Evolutionary conservation across 2,113 vertebrate species (phyloP).

Genomic region (Megaleporinus macrocephalus): DNA sequence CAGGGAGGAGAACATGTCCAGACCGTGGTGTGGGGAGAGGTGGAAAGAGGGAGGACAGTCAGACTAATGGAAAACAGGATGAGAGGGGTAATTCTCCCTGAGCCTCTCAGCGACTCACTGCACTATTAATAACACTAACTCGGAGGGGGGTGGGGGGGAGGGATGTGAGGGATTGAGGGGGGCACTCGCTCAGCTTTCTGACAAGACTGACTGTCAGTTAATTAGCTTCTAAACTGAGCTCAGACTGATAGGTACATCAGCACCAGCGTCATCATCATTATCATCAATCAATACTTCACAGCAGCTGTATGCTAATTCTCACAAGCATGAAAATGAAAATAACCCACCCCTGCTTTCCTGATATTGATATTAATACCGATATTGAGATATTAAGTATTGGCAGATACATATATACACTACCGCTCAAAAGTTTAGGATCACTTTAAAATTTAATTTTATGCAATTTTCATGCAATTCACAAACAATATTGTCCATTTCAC

Average conservation of each 20-base stretch:
- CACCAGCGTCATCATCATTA: not conserved
- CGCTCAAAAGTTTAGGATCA: too few relatives aligned
- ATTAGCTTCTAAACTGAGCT: not conserved
- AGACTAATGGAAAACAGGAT: not conserved
- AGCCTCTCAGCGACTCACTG: constrained; percentile 42
- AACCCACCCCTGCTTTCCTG: too few relatives aligned
- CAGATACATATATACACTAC: too few relatives aligned
- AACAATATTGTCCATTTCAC: too few relatives aligned
- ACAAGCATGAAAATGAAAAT: too few relatives aligned
- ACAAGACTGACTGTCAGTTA: not conserved
- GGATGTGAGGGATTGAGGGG: constrained; percentile 11
- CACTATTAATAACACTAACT: constrained; percentile 40
- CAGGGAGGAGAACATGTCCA: not conserved
- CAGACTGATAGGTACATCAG: not conserved
- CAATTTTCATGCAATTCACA: too few relatives aligned
- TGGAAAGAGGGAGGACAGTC: not conserved
- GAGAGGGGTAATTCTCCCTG: constrained; percentile 32
- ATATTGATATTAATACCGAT: too few relatives aligned
- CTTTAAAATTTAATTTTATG: too few relatives aligned
- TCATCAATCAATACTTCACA: not conserved
- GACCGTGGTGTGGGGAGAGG: not conserved
- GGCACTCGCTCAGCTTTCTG: not conserved
- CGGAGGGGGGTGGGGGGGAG: constrained; percentile 10
- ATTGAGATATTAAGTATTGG: too few relatives aligned
- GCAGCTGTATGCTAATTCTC: not conserved